Percentiles rank a stretch among this genome's conserved stretches.
Evolutionary conservation across 2,888 invertebrate species (phyloP).

Genomic region (Dicyrtomina minuta): DNA sequence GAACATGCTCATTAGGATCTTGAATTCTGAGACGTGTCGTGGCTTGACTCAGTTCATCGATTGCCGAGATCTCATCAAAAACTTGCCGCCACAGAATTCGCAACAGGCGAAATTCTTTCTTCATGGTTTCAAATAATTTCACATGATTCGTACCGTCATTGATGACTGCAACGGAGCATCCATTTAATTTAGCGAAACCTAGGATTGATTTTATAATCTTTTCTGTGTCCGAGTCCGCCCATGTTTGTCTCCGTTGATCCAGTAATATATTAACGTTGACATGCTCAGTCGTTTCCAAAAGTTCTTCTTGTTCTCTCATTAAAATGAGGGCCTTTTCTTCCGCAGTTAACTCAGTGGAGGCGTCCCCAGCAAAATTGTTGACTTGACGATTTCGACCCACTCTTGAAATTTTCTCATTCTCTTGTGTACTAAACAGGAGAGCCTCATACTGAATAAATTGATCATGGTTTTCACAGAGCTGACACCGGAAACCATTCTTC

Average conservation of each 20-base stretch:
- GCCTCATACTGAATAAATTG: constrained; percentile 58
- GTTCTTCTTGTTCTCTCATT: constrained; percentile 49
- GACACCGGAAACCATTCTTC: constrained; percentile 54
- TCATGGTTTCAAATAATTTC: constrained; percentile 63
- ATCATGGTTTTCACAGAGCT: constrained; percentile 57
- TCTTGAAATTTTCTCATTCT: constrained; percentile 54
- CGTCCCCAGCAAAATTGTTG: constrained; percentile 39
- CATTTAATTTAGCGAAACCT: constrained; percentile 57
- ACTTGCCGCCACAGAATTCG: constrained; percentile 57
- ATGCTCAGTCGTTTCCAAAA: constrained; percentile 56
- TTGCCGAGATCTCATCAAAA: constrained; percentile 62
- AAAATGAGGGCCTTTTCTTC: constrained; percentile 41
- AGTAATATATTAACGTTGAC: constrained; percentile 52
- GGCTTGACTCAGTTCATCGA: constrained; percentile 66
- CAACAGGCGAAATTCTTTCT: constrained; percentile 65
- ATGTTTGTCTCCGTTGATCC: constrained; percentile 62
- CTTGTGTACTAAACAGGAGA: constrained; percentile 61
- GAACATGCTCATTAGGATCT: background rate
- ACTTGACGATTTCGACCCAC: constrained; percentile 50
- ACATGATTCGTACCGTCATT: constrained; percentile 62
- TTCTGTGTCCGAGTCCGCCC: constrained; percentile 62
- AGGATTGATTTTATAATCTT: constrained; percentile 57
- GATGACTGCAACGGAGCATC: constrained; percentile 54
- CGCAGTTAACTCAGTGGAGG: constrained; percentile 40
- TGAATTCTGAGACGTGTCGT: constrained; percentile 45